Conservation (phyloP, 2,797 vertebrate species). For the Coregonus ussuriensis region DNA sequence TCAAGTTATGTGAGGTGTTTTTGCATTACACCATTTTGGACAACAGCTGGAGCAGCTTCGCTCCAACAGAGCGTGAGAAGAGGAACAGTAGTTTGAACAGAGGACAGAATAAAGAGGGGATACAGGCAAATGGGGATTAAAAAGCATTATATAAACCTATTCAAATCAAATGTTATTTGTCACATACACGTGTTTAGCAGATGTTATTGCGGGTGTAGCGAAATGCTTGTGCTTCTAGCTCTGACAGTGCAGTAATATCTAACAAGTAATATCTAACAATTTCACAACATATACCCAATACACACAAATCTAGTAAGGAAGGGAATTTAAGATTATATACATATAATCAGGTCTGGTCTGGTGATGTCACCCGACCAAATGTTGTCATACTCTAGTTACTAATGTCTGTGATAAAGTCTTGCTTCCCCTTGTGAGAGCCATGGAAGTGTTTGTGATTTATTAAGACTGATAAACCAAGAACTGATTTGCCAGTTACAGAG, state of each 20-base stretch:
- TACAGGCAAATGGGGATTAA: constrained; percentile 1
- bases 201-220: no score
- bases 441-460: constrained; percentile 37
- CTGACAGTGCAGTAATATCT: no score
- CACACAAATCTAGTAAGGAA: no score
- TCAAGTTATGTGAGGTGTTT: constrained; percentile 8
- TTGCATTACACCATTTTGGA: constrained; percentile 10
- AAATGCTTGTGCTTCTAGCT: no score
- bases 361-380: constrained; percentile 14
- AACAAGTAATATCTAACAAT: no score
- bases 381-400: constrained; percentile 26
- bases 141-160: not conserved
- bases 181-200: no score
- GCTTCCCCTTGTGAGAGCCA: constrained; percentile 2
- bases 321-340: no score
- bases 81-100: not conserved
- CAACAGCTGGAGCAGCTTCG: constrained; percentile 18
- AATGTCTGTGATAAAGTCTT: constrained; percentile 10
- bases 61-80: not conserved
- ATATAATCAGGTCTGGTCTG: not conserved
- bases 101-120: not conserved
- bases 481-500: constrained; percentile 24
- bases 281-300: no score
- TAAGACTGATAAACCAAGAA: constrained; percentile 27
- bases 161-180: no score